Evolutionary conservation across 2,113 vertebrate genomes (phyloP), one percentile per base, ranked within the genome.

Genomic region (Camelus bactrianus): DNA sequence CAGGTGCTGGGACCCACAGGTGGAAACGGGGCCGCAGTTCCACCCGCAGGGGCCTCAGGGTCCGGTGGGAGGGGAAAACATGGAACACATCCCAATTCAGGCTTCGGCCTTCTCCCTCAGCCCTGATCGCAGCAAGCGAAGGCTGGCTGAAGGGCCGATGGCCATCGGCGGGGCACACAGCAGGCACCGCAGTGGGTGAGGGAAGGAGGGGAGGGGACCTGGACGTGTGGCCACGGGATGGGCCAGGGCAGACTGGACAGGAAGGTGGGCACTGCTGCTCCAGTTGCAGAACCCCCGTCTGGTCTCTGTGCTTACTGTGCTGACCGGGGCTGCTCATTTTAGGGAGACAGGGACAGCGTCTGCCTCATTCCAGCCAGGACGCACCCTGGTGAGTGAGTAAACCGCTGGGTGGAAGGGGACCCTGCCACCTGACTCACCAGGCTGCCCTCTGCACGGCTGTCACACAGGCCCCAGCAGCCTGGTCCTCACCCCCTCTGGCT

Each of bases 391-490:
- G 3, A 4, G 26, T 11, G 50, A 56, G 8, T 19, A 2, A 19
- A 48, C 0, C 16, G 10, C 38, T 17, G 2, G 2, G 17, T 9
- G 13, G 28, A 9, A 2, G 13, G 48, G n/a, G n/a, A 1, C 7
- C 9, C 15, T 35, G 60, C 20, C 1, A 0, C 48, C n/a, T 35
- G 62, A 7, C 22, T 48, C 3, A 2, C 42, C 9, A 3, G 38
- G 70, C 60, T 3, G 1, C 35, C 73, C 60, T 26, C 48, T 8
- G 10, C 26, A 26, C 26, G 1, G 20, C n/a, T 35, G 7, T 28
- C n/a, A 13, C 50, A 1, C 0, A 4, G 7, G 50, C 12, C 38
- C 16, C 26, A 1, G 30, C 8, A 1, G 17, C 58, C 52, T 0
- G 0, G 6, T 15, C 17, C 54, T 9, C 15, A 50, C 48, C 50